Evolutionary conservation across 2,888 invertebrate species (phyloP), one percentile per base, ranked within the genome.

Genomic region (Blera fallax): DNA sequence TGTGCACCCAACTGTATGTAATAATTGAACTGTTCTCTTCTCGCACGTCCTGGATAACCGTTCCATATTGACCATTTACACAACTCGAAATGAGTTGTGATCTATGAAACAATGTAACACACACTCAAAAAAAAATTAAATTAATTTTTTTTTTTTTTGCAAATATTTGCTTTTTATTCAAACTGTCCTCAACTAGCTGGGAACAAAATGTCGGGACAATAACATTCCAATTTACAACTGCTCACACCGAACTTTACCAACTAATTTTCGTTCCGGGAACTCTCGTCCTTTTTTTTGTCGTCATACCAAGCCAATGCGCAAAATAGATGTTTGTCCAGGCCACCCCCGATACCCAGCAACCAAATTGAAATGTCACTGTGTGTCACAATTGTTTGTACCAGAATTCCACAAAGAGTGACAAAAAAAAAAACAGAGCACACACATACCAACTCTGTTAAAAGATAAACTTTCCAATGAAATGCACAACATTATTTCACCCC

Each of bases 391-490:
- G 65, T 76, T 65, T 64, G 76, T 27, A 60, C 67, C 40, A 29
- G 76, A 74, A 73, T 73, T 69, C 58, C 60, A 24, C 48, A 67
- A 67, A 45, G 58, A 14, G 10, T 34, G 16, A 10, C 56, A 45
- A 27, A 62, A 45, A 60, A 40, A 40, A 18, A n/a, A 50, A 45
- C 50, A 70, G 27, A 50, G 34, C 24, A 60, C 10, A 62, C 56
- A 80, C 29, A 21, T 45, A n/a, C 62, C 65, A 76, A 81, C 85
- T 81, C 77, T 50, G 74, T 81, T 77, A 81, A 85, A 85, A 76
- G 81, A 81, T 81, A 77, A 79, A 85, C 85, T 85, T 85, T 85
- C 58, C 85, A 70, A 81, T 81, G 81, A 72, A 85, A 85, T 85
- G 76, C 67, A 77, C 76, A 85, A 81, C 58, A 85, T 80, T 77